Evolutionary conservation across 2,113 vertebrate species (phyloP).

Genomic region (Okapia johnstoni): DNA sequence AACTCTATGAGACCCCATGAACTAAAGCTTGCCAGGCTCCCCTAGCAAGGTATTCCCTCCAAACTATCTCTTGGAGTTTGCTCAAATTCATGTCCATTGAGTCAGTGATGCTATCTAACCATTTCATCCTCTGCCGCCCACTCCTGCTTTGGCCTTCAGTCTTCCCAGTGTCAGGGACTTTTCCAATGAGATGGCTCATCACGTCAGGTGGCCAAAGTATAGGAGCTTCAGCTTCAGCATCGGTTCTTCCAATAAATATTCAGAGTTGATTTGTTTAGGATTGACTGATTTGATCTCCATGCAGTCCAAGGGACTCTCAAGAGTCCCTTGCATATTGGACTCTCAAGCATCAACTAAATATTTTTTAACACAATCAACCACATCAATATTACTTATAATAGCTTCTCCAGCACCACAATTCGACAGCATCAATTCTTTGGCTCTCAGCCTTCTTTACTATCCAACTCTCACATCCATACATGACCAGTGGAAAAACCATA

Average conservation of each 20-base stretch:
- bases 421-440: background rate
- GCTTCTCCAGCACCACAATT: background rate
- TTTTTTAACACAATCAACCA: background rate
- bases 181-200: background rate
- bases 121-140: background rate
- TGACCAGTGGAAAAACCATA: background rate
- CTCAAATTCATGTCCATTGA: background rate
- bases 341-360: background rate
- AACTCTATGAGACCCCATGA: background rate
- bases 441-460: background rate
- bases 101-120: background rate
- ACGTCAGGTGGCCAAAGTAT: background rate
- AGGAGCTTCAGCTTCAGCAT: background rate
- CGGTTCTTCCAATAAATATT: background rate
- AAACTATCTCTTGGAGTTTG: background rate
- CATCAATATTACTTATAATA: background rate
- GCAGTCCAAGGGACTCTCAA: background rate
- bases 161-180: background rate
- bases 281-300: too few species aligned
- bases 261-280: too few species aligned
- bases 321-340: background rate
- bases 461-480: background rate
- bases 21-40: background rate
- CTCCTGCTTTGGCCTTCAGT: background rate
- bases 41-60: background rate